Conservation (phyloP, 2,888 invertebrate species). For the Brassicogethes aeneus region DNA sequence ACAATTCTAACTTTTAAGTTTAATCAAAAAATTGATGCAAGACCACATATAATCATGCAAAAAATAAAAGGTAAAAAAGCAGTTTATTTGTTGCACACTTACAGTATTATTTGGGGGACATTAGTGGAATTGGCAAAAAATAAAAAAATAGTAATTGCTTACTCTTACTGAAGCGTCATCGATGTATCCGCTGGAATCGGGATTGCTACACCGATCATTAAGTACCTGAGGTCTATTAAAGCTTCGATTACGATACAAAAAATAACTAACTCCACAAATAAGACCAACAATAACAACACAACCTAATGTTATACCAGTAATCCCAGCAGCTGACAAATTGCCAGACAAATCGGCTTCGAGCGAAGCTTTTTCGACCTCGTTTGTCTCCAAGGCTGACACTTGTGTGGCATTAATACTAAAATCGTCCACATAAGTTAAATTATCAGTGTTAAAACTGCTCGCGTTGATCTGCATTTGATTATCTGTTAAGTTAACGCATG, state of each 20-base stretch:
- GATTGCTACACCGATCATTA: conserved; percentile 74
- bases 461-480: conserved; percentile 1
- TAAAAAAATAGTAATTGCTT: conserved; percentile 35
- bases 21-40: conserved; percentile 4
- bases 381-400: neutral
- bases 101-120: too few relatives aligned
- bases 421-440: conserved; percentile 27
- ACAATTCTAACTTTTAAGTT: too few relatives aligned
- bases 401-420: conserved; percentile 22
- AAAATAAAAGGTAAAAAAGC: neutral
- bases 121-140: neutral
- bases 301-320: conserved; percentile 62
- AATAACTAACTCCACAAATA: conserved; percentile 56
- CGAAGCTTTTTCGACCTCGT: conserved; percentile 1
- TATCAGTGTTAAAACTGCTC: conserved; percentile 22
- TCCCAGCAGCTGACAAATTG: conserved; percentile 39
- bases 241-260: conserved; percentile 61
- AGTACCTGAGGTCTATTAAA: conserved; percentile 77
- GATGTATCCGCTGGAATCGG: conserved; percentile 78
- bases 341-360: conserved; percentile 16
- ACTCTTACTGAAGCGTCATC: conserved; percentile 81
- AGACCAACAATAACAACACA: conserved; percentile 55
- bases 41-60: neutral
- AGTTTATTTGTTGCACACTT: too few relatives aligned
- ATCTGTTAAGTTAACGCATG: conserved; percentile 17